Evolutionary conservation across 2,888 invertebrate genomes (phyloP).

Genomic region (Gortyna flavago): DNA sequence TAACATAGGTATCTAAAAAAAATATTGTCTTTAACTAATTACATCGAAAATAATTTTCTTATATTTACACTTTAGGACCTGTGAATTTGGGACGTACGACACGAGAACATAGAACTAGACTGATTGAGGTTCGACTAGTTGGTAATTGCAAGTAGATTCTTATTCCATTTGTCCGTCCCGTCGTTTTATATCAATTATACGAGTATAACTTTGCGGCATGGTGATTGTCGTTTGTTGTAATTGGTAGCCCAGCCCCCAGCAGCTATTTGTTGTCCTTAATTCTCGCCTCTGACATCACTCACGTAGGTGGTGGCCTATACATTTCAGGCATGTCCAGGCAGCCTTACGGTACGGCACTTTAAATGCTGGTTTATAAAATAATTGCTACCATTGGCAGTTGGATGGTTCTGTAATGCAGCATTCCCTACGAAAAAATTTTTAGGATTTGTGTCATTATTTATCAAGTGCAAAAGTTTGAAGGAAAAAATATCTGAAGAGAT

Average conservation of each 20-base stretch:
- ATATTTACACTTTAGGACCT: not conserved
- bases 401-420: not conserved
- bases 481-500: conserved; percentile 17
- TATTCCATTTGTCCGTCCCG: not conserved
- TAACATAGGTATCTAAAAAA: too few species aligned
- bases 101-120: not conserved
- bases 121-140: not conserved
- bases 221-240: not conserved
- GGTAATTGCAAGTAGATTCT: not conserved
- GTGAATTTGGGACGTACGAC: not conserved
- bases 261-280: not conserved
- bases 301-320: not conserved
- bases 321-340: not conserved
- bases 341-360: not conserved
- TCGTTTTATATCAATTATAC: too few species aligned
- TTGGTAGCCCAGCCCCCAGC: not conserved
- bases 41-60: not conserved
- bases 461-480: conserved; percentile 1
- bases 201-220: too few species aligned
- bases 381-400: not conserved
- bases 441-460: conserved; percentile 6
- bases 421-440: not conserved
- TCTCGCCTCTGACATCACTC: not conserved
- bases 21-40: not conserved
- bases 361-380: not conserved